phyloP scores from a whole-genome alignment of 2,113 vertebrate species.

The Corythornis madagascariensis region DNA sequence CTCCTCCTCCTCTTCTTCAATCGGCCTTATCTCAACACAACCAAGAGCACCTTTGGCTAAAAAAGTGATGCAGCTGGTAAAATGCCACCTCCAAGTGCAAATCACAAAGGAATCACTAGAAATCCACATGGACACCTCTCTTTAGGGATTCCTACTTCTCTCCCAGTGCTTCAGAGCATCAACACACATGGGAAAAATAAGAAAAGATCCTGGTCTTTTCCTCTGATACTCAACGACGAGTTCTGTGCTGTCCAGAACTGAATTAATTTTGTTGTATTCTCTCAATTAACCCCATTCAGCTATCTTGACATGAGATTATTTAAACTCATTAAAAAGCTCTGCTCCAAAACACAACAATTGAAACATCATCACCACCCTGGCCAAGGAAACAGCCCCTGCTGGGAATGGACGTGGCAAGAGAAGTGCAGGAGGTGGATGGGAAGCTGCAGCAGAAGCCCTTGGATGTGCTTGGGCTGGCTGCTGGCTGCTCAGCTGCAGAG shows the following conservation, averaged over 20 bases:
- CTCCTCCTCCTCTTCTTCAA: constrained; percentile 60
- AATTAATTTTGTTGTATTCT: background rate
- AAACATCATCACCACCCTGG: background rate
- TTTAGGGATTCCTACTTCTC: background rate
- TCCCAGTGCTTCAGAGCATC: background rate
- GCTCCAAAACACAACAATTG: background rate
- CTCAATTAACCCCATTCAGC: background rate
- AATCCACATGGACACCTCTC: background rate
- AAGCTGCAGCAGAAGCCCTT: background rate
- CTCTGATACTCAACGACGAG: background rate
- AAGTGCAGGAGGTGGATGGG: background rate
- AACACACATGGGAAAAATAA: background rate
- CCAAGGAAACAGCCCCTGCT: background rate
- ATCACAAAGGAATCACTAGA: background rate
- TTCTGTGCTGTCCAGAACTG: background rate
- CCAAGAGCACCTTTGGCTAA: constrained; percentile 55
- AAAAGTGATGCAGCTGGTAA: constrained; percentile 44
- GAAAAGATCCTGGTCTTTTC: background rate
- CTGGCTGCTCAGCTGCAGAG: background rate
- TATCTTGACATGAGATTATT: background rate
- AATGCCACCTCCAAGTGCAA: background rate
- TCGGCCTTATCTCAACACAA: constrained; percentile 39
- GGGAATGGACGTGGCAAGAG: background rate
- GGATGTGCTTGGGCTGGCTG: background rate
- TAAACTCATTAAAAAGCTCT: background rate